A percentile compares a stretch with the other conserved stretches of the same genome.
phyloP scores from a whole-genome alignment of 2,113 vertebrate species.

The Mastomys coucha region DNA sequence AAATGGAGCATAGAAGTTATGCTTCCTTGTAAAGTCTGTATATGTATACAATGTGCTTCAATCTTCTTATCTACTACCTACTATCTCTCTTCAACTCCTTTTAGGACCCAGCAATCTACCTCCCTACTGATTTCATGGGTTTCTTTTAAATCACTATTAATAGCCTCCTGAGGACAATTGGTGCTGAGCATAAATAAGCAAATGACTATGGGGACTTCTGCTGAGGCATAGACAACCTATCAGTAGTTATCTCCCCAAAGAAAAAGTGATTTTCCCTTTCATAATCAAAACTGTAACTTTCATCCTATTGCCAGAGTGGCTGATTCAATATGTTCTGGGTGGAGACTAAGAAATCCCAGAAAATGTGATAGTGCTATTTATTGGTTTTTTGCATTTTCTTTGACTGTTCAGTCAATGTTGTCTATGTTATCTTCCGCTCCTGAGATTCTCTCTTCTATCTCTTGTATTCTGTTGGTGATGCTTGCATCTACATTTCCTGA shows the following conservation, averaged over 20 bases:
- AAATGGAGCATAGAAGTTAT: not conserved
- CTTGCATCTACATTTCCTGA: no score
- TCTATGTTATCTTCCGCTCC: no score
- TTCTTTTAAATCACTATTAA: not conserved
- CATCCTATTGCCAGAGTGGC: not conserved
- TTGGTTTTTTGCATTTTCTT: no score
- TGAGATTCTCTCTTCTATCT: no score
- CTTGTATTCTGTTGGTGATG: no score
- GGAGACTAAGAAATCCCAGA: not conserved
- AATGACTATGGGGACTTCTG: not conserved
- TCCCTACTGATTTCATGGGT: not conserved
- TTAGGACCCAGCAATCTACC: not conserved
- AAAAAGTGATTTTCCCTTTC: not conserved
- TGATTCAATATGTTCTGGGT: not conserved
- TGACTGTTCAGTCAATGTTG: no score
- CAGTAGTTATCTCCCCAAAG: not conserved
- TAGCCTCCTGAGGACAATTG: not conserved
- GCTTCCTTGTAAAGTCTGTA: not conserved
- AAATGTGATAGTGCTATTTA: not conserved
- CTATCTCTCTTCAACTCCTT: not conserved
- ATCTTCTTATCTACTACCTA: not conserved
- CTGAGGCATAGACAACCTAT: not conserved
- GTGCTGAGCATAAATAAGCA: not conserved
- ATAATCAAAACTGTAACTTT: not conserved
- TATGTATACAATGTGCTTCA: not conserved